Evolutionary conservation across 2,797 vertebrate genomes (phyloP), one percentile per base, ranked within the genome.

Genomic region (Diplodus puntazzo): DNA sequence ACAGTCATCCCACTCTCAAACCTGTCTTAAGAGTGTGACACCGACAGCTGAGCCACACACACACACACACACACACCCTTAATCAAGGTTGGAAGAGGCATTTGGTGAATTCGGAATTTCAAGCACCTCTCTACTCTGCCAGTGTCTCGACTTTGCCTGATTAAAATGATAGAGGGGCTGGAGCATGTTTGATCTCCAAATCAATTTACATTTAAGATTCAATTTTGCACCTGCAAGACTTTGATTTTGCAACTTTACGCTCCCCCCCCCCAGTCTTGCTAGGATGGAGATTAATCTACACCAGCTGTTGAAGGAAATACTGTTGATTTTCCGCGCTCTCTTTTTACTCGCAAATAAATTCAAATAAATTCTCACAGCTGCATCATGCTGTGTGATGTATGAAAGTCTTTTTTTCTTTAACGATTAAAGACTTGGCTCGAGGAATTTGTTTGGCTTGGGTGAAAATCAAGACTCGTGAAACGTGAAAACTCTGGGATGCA

Each of bases 151-250:
- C 90, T 91, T 82, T 75, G 82, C 85, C 92, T 94, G 90, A 93
- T 94, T 94, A 92, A 94, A 94, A 94, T 92, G 88, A 94, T 92
- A 89, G 90, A 90, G 92, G 84, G 84, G 73, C 88, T 76, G 67
- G 83, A 89, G 87, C 87, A 92, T 85, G 91, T 93, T 92, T 92
- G 91, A 92, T 94, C 95, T 93, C 89, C 87, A 90, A 91, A 92
- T 91, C 92, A 90, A 93, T 94, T 94, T 93, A 91, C 91, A 91
- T 93, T 90, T 91, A 90, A 87, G 88, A 92, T 94, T 88, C 78
- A 86, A 91, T 90, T 91, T 90, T 93, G 92, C 85, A 93, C 92
- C 91, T 92, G 90, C 83, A 87, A 90, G 88, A 89, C 92, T 92
- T 91, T 92, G 92, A 92, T 93, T 91, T 87, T 54, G 58, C 69